Conservation (phyloP, 2,797 vertebrate genomes). For the Sebastes iracundus region DNA sequence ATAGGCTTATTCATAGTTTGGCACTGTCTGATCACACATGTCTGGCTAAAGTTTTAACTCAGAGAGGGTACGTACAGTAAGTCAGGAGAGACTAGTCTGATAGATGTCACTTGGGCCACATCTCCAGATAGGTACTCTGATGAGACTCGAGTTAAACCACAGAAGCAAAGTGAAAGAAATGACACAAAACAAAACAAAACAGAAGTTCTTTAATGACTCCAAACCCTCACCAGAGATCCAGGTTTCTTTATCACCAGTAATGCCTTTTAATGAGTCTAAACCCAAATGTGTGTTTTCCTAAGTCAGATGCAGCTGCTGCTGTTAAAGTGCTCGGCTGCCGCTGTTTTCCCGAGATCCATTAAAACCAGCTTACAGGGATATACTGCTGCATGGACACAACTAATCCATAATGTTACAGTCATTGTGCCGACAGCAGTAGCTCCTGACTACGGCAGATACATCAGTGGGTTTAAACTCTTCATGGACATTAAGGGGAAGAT, state of each 20-base stretch:
- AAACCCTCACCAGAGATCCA: neutral
- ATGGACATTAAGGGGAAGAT: neutral
- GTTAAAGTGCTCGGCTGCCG: neutral
- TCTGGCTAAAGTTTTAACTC: neutral
- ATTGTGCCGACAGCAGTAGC: neutral
- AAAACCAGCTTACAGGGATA: slow-evolving; percentile 21
- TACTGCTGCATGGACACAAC: slow-evolving; percentile 2
- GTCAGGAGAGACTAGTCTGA: neutral
- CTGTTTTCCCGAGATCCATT: slow-evolving; percentile 40
- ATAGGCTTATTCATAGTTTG: neutral
- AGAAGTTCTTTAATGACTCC: neutral
- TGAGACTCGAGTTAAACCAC: neutral
- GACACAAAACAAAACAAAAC: neutral
- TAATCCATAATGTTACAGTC: slow-evolving; percentile 34
- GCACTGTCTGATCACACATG: neutral
- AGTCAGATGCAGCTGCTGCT: neutral
- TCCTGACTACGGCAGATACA: slow-evolving; percentile 5
- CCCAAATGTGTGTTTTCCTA: neutral
- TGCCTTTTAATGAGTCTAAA: neutral
- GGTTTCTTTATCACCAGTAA: neutral
- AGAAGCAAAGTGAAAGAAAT: neutral
- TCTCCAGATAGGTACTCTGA: neutral
- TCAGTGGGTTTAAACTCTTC: slow-evolving; percentile 2
- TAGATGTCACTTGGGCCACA: neutral
- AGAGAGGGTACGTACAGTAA: neutral